Conservation (phyloP, 2,888 invertebrate species). For the Eucriotettix oculatus region DNA sequence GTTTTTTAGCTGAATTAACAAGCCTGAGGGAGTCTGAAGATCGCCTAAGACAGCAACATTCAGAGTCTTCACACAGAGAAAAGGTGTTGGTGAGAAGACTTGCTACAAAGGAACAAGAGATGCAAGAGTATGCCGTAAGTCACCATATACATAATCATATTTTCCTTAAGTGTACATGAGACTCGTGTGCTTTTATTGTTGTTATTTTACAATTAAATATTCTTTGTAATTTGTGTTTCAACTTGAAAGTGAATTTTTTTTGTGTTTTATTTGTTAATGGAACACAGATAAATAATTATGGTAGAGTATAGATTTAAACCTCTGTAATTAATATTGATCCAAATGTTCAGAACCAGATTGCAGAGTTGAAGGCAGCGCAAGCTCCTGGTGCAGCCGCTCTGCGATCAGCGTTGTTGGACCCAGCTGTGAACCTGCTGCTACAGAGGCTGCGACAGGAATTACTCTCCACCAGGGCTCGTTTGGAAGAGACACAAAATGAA, state of each 20-base stretch:
- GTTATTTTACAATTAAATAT: no score
- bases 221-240: no score
- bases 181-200: no score
- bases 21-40: conserved; percentile 55
- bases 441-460: conserved; percentile 82
- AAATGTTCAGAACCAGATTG: conserved; percentile 64
- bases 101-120: conserved; percentile 90
- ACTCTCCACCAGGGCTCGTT: conserved; percentile 69
- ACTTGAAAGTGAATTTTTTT: no score
- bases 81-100: conserved; percentile 81
- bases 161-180: no score
- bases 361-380: conserved; percentile 80
- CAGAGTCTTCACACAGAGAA: conserved; percentile 79
- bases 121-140: conserved; percentile 89
- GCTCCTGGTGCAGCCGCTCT: conserved; percentile 58
- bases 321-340: no score
- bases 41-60: conserved; percentile 61
- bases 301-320: no score
- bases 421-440: conserved; percentile 86
- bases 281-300: no score
- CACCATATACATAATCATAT: conserved; percentile 8
- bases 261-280: no score
- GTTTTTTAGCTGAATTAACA: conserved; percentile 5
- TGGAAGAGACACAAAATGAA: conserved; percentile 96
- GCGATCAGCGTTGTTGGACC: conserved; percentile 77